Conservation (phyloP, 2,888 invertebrate genomes). For the Drosophila austrosaltans region DNA sequence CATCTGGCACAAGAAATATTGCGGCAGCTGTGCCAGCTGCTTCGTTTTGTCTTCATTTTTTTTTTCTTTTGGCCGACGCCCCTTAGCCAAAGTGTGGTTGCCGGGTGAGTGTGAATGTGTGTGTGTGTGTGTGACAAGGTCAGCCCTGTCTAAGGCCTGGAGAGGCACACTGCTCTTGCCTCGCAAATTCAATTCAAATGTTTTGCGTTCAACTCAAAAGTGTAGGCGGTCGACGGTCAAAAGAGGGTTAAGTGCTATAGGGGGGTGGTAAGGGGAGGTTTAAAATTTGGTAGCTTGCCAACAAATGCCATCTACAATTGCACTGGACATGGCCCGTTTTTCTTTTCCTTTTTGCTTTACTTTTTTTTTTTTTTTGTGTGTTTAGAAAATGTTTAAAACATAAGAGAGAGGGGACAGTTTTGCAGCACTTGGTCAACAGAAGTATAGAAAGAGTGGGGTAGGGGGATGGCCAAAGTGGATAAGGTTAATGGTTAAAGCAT, state of each 20-base stretch:
- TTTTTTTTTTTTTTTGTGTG: constrained; percentile 37
- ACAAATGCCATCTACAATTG: constrained; percentile 59
- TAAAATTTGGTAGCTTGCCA: constrained; percentile 80
- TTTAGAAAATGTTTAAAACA: constrained; percentile 70
- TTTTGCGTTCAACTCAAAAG: constrained; percentile 51
- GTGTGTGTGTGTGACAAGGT: constrained; percentile 68
- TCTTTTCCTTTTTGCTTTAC: constrained; percentile 37
- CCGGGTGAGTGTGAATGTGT: constrained; percentile 21
- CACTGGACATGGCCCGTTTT: constrained; percentile 71
- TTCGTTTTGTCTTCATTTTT: constrained; percentile 35
- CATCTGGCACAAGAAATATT: constrained; percentile 83
- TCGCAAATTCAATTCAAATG: constrained; percentile 75
- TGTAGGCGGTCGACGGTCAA: constrained; percentile 20
- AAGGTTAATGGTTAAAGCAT: constrained; percentile 39
- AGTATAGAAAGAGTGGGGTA: constrained; percentile 1
- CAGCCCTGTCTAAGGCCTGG: constrained; percentile 65
- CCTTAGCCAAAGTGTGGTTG: constrained; percentile 31
- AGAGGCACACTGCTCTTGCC: constrained; percentile 54
- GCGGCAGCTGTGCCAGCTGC: constrained; percentile 78
- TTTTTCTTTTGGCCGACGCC: constrained; percentile 51
- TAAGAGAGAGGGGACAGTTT: constrained; percentile 55
- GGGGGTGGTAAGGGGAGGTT: constrained; percentile 22
- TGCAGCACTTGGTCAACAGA: constrained; percentile 33
- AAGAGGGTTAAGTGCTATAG: constrained; percentile 8
- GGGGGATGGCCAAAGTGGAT: background rate